Conservation (phyloP, 2,113 vertebrate species). For the Nematolebias whitei region DNA sequence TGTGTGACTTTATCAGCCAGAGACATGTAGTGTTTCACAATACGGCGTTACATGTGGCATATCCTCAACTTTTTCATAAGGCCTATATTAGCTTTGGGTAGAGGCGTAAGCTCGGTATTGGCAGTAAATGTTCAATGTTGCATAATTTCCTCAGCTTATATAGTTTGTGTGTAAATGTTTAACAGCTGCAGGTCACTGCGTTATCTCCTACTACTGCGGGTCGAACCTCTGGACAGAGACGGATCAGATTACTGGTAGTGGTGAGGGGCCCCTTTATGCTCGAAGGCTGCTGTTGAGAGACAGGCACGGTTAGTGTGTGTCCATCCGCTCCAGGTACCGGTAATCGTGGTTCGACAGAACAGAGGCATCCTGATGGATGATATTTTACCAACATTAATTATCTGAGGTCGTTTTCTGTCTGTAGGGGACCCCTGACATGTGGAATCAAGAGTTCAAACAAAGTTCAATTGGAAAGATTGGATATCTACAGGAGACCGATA, state of each 20-base stretch:
- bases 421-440: slow-evolving; percentile 48
- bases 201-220: slow-evolving; percentile 46
- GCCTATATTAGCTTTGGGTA: background rate
- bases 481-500: slow-evolving; percentile 15
- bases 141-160: slow-evolving; percentile 6
- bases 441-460: slow-evolving; percentile 68
- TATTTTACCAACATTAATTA: slow-evolving; percentile 23
- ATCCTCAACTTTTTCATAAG: background rate
- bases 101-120: background rate
- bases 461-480: slow-evolving; percentile 38
- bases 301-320: slow-evolving; percentile 11
- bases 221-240: slow-evolving; percentile 49
- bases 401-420: too few species aligned
- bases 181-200: slow-evolving; percentile 30
- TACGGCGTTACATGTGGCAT: background rate
- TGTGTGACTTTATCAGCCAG: background rate
- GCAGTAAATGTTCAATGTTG: too few species aligned
- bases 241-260: slow-evolving; percentile 64
- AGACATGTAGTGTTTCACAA: slow-evolving; percentile 7
- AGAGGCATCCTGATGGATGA: slow-evolving; percentile 26
- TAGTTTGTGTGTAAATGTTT: slow-evolving; percentile 21
- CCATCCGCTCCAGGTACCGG: slow-evolving; percentile 26
- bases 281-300: slow-evolving; percentile 41
- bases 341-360: slow-evolving; percentile 34
- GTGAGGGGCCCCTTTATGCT: slow-evolving; percentile 44